A percentile compares a stretch with the other conserved stretches of the same genome.
phyloP scores from a whole-genome alignment of 2,888 invertebrate genomes.

The Chalcosyrphus nemorum region DNA sequence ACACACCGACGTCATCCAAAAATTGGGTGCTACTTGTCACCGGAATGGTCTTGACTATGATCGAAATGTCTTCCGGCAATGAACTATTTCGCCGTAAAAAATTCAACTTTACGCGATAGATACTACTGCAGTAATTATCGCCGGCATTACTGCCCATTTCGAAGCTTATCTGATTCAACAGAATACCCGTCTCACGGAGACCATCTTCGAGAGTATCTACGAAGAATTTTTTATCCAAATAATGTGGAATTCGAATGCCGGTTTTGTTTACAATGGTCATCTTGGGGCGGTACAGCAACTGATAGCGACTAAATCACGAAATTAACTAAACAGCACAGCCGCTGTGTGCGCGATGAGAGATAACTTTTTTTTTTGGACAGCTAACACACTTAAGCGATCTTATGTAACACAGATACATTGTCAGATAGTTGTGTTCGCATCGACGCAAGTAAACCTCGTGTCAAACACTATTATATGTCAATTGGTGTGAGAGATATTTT shows the following conservation, averaged over 20 bases:
- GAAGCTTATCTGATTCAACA: constrained; percentile 75
- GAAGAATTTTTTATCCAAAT: constrained; percentile 77
- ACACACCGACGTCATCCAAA: constrained; percentile 81
- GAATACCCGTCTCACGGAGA: constrained; percentile 74
- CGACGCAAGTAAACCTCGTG: not conserved
- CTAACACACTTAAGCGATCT: not conserved
- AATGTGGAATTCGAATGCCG: constrained; percentile 74
- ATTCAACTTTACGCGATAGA: constrained; percentile 76
- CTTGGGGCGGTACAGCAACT: not conserved
- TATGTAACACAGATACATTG: constrained; percentile 5
- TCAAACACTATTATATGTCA: not conserved
- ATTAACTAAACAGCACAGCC: constrained; percentile 17
- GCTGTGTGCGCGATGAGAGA: not conserved
- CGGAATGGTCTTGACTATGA: constrained; percentile 80
- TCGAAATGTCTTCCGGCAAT: constrained; percentile 56
- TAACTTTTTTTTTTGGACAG: not conserved
- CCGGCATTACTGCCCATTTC: constrained; percentile 79
- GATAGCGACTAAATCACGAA: not conserved
- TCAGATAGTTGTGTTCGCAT: not conserved
- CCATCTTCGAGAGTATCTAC: constrained; percentile 78
- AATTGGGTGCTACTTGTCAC: constrained; percentile 76
- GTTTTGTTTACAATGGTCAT: constrained; percentile 31
- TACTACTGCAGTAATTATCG: constrained; percentile 80
- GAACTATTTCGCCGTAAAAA: constrained; percentile 66
- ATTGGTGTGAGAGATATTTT: not conserved